Base-by-base conservation (phyloP, 1,140 invertebrate species). In the Drosophila sproati region DNA sequence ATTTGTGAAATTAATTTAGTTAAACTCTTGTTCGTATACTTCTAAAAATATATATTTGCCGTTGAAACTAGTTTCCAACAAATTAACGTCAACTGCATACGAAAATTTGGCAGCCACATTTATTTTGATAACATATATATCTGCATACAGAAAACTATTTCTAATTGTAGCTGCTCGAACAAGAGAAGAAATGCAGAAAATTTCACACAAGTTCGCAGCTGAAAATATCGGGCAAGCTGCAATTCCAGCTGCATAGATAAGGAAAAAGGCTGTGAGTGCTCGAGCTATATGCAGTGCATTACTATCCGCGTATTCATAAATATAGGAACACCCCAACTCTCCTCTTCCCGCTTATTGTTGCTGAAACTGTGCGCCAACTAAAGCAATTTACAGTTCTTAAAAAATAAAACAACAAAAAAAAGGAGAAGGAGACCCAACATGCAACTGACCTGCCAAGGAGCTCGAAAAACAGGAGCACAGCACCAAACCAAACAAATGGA, bases 301-400 rank as follows among this genome's bases (percentile, higher is more conserved):
- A 74, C 79, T 47, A 82, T 82, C 64, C 80, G 79, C 61, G 80
- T 76, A 75, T 82, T 82, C 80, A 82, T 83, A 83, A 82, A 82
- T 83, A 29, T 34, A 5, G 34, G 29, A n/a, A 31, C 10, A 2
- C 0, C 28, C 10, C 37, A 7, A 56, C 41, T 39, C 37, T 39
- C 6, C 5, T 12, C 50, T 32, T 35, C 28, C n/a, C 28, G 34
- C 51, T 62, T 52, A 63, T 59, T 63, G 67, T 76, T 71, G 54
- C 45, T 41, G 50, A 76, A 78, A 86, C 67, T 83, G 80, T 51
- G 73, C 73, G 83, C 85, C 83, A 88, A 85, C 85, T 83, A 83
- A 88, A 88, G 83, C 83, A 88, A 88, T 88, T 88, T 88, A 83
- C 83, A 88, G 83, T 88, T 83, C 77, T 82, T 88, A 83, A 80